phyloP scores from a whole-genome alignment of 2,888 invertebrate genomes.

The Thymelicus acteon region DNA sequence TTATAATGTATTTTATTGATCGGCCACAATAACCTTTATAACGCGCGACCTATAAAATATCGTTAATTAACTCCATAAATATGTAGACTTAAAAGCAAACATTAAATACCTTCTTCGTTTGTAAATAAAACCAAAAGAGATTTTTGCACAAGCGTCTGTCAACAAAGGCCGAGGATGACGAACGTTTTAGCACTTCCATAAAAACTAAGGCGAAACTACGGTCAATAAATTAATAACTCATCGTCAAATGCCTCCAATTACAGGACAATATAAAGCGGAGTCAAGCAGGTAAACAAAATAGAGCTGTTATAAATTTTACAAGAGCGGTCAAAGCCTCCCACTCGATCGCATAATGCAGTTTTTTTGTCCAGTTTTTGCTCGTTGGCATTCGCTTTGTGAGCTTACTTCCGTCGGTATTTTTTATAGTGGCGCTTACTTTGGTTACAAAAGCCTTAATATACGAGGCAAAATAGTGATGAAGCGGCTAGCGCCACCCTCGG shows the following conservation, averaged over 20 bases:
- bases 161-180: conserved; percentile 45
- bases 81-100: conserved; percentile 25
- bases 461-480: conserved; percentile 59
- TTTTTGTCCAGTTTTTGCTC: conserved; percentile 74
- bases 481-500: conserved; percentile 56
- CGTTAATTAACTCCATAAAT: conserved; percentile 32
- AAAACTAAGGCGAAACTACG: conserved; percentile 74
- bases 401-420: conserved; percentile 80
- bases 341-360: conserved; percentile 78
- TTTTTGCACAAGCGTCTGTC: conserved; percentile 38
- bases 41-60: conserved; percentile 9
- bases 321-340: conserved; percentile 69
- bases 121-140: conserved; percentile 31
- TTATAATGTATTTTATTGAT: not conserved
- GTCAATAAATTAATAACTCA: conserved; percentile 84
- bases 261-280: conserved; percentile 74
- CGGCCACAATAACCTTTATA: not conserved
- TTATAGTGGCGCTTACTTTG: conserved; percentile 79
- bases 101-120: conserved; percentile 12
- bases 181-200: conserved; percentile 81
- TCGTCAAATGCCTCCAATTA: conserved; percentile 82
- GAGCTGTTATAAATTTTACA: conserved; percentile 84
- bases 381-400: conserved; percentile 79
- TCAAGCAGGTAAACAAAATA: conserved; percentile 83
- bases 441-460: conserved; percentile 68